Evolutionary conservation across 2,888 invertebrate species (phyloP).

Genomic region (Arenicola marina): DNA sequence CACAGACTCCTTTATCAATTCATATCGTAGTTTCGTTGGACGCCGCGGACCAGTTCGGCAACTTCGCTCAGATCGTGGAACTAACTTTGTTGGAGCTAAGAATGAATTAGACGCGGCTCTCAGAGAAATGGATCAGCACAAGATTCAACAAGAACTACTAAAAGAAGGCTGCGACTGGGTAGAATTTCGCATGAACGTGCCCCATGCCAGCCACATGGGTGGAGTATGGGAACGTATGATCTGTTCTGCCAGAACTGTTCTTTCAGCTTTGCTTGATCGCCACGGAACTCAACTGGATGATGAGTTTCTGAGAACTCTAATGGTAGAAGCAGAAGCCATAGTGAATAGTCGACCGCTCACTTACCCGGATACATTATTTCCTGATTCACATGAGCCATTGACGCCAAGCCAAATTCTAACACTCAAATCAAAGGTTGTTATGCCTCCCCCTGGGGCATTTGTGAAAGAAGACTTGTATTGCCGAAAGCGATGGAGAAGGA

Average conservation of each 20-base stretch:
- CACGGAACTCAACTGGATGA: not conserved
- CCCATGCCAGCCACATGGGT: slow-evolving; percentile 7
- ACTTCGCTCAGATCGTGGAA: slow-evolving; percentile 27
- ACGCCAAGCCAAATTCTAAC: slow-evolving; percentile 24
- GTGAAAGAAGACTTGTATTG: slow-evolving; percentile 25
- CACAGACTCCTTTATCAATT: slow-evolving; percentile 38
- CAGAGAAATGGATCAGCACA: too few relatives aligned
- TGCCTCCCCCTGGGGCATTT: slow-evolving; percentile 34
- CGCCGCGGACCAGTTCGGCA: slow-evolving; percentile 27
- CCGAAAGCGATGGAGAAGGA: slow-evolving; percentile 31
- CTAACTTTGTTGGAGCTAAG: slow-evolving; percentile 31
- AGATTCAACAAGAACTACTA: too few relatives aligned
- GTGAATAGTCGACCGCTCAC: slow-evolving; percentile 4
- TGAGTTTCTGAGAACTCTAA: not conserved
- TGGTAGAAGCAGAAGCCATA: not conserved
- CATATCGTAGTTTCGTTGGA: slow-evolving; percentile 27
- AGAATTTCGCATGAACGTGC: too few relatives aligned
- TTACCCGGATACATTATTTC: not conserved
- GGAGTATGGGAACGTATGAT: slow-evolving; percentile 7
- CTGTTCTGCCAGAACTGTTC: not conserved
- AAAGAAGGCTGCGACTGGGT: too few relatives aligned
- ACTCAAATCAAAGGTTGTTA: slow-evolving; percentile 14
- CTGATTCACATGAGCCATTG: slow-evolving; percentile 13
- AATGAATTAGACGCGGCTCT: too few relatives aligned
- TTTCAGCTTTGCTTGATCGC: not conserved